Evolutionary conservation across 2,797 vertebrate genomes (phyloP), one percentile per base, ranked within the genome.

Genomic region (Cryptoprocta ferox): DNA sequence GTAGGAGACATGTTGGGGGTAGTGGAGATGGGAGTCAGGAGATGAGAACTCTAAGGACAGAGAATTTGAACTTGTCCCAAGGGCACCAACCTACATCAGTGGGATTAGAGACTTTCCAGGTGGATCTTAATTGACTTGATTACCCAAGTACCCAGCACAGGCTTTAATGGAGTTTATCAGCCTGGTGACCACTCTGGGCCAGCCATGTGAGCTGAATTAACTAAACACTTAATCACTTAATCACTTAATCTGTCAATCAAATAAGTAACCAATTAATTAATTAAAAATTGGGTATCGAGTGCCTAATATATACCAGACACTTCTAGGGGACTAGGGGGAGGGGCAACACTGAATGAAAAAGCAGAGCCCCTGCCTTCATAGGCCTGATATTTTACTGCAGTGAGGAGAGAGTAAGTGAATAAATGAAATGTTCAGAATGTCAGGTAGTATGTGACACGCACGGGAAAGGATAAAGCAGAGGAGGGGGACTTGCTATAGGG

Each of bases 141-240:
- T 37, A 84, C 32, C 10, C 30, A 35, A 85, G 37, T 28, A 91
- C 15, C 37, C 30, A 91, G n/a, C 18, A 26, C 26, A 39, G 18
- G 7, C 28, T 75, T 91, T 93, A 26, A 81, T 81, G 39, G 35
- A 39, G 5, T 91, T 89, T 71, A 53, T 80, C 76, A 80, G 80
- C 37, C 30, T 53, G 16, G 32, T 82, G 61, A 32, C 50, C 14
- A 79, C 7, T 28, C 9, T 24, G 35, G 39, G 6, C 21, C 30
- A 76, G 75, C 48, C n/a, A 78, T 1, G 42, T 45, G 26, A 89
- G 30, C 86, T 63, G 15, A 78, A 65, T 91, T 95, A 92, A 39
- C 24, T 87, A 63, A 48, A 13, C 59, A 61, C 45, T 75, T 96
- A 88, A 76, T 85, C 86, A 48, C 11, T 48, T 48, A 94, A n/a